Conservation (phyloP, 1,140 invertebrate genomes). For the Nasonia vitripennis region DNA sequence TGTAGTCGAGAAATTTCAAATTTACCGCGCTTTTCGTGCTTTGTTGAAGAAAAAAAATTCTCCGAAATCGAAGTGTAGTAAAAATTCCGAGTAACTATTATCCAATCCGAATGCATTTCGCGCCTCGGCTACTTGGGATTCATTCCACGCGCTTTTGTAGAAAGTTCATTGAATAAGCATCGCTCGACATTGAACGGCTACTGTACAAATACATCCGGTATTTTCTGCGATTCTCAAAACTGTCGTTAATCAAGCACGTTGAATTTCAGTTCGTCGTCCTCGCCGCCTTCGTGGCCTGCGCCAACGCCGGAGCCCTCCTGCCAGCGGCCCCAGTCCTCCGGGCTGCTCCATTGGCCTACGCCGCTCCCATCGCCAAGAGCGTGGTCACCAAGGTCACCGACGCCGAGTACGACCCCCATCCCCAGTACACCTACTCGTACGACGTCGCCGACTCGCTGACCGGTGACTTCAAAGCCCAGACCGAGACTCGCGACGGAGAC, state of each 20-base stretch:
- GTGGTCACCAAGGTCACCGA: conserved; percentile 61
- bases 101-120: too few species aligned
- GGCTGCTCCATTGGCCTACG: conserved; percentile 34
- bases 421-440: conserved; percentile 77
- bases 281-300: conserved; percentile 70
- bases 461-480: conserved; percentile 76
- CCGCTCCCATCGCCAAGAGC: conserved; percentile 54
- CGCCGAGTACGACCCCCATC: conserved; percentile 72
- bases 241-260: too few species aligned
- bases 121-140: too few species aligned
- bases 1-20: not conserved
- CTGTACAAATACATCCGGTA: too few species aligned
- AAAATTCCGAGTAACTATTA: too few species aligned
- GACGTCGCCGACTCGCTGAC: conserved; percentile 75
- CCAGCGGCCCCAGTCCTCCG: conserved; percentile 60
- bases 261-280: conserved; percentile 70
- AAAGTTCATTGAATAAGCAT: too few species aligned
- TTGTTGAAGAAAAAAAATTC: too few species aligned
- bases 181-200: too few species aligned
- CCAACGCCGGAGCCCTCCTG: conserved; percentile 63
- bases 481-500: conserved; percentile 76
- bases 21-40: too few species aligned
- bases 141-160: too few species aligned
- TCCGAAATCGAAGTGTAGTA: too few species aligned
- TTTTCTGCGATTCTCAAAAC: too few species aligned